Conservation (phyloP, 2,113 vertebrate species). For the Bostrychus sinensis region DNA sequence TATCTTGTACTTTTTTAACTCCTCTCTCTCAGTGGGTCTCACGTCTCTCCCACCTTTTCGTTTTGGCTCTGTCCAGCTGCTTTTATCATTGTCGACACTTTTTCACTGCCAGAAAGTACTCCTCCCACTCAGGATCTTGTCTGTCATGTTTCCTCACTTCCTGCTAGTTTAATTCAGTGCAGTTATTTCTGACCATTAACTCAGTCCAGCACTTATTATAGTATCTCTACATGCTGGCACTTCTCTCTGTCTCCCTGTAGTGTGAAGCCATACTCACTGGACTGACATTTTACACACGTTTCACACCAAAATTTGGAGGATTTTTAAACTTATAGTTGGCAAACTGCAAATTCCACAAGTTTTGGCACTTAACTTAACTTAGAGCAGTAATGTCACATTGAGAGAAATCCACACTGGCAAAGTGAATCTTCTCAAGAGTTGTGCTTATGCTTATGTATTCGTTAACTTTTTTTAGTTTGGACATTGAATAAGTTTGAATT, state of each 20-base stretch:
- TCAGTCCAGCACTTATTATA: background rate
- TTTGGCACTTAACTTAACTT: background rate
- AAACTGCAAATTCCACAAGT: slow-evolving; percentile 5
- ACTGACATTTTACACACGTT: background rate
- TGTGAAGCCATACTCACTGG: background rate
- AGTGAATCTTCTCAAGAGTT: background rate
- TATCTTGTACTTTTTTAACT: slow-evolving; percentile 42
- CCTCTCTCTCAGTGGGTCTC: slow-evolving; percentile 29
- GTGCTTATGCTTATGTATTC: background rate
- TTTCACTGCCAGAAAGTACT: slow-evolving; percentile 28
- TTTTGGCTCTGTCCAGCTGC: slow-evolving; percentile 34
- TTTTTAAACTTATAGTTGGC: background rate
- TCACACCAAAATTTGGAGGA: background rate
- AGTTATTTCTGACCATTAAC: slow-evolving; percentile 21
- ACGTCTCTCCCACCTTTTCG: slow-evolving; percentile 36
- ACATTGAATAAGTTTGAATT: background rate
- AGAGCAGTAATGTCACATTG: background rate
- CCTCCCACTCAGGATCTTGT: slow-evolving; percentile 13
- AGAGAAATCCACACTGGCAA: background rate
- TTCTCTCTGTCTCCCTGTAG: background rate
- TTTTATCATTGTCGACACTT: slow-evolving; percentile 34
- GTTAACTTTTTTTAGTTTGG: background rate
- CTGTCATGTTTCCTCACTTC: slow-evolving; percentile 34
- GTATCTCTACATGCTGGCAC: background rate
- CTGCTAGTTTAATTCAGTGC: slow-evolving; percentile 10